These are phyloP conservation scores for Rhabdophis nuchalis DNA, from an alignment of 2,797 vertebrate species.

Conservation along the genomic window DNA sequence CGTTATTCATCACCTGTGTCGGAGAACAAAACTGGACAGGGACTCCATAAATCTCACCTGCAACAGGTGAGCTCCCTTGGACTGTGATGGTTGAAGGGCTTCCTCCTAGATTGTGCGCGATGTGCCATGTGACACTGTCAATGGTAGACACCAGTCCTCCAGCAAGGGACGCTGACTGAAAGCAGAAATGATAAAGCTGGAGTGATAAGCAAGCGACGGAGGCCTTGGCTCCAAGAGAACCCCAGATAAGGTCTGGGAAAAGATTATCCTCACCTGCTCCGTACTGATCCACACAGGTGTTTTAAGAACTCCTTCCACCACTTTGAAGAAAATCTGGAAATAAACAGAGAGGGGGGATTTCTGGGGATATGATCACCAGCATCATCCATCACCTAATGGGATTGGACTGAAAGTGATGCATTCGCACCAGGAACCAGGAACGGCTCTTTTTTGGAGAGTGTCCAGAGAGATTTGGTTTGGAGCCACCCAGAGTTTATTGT, in stretches of 20 bases:
- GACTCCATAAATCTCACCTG: slow-evolving; percentile 71
- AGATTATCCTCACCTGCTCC: slow-evolving; percentile 65
- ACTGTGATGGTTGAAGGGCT: slow-evolving; percentile 62
- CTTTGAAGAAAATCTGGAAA: slow-evolving; percentile 83
- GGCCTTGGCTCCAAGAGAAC: neutral
- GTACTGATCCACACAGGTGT: slow-evolving; percentile 65
- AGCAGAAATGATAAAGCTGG: neutral
- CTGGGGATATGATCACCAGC: neutral
- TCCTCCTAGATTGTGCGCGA: slow-evolving; percentile 75
- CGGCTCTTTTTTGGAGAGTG: neutral
- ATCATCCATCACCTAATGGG: neutral
- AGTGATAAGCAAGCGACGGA: neutral
- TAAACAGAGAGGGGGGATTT: slow-evolving; percentile 7
- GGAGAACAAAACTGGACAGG: neutral
- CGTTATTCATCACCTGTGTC: neutral
- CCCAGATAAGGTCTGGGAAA: neutral
- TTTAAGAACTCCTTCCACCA: slow-evolving; percentile 79
- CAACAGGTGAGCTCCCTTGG: slow-evolving; percentile 80
- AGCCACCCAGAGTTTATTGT: neutral
- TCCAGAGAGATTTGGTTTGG: neutral
- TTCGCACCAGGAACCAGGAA: neutral
- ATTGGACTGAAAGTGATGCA: neutral
- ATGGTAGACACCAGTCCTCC: slow-evolving; percentile 81
- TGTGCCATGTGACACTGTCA: slow-evolving; percentile 83
- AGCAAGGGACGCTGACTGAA: slow-evolving; percentile 69